Evolutionary conservation across 2,113 vertebrate species (phyloP).

Genomic region (Tragulus kanchil): DNA sequence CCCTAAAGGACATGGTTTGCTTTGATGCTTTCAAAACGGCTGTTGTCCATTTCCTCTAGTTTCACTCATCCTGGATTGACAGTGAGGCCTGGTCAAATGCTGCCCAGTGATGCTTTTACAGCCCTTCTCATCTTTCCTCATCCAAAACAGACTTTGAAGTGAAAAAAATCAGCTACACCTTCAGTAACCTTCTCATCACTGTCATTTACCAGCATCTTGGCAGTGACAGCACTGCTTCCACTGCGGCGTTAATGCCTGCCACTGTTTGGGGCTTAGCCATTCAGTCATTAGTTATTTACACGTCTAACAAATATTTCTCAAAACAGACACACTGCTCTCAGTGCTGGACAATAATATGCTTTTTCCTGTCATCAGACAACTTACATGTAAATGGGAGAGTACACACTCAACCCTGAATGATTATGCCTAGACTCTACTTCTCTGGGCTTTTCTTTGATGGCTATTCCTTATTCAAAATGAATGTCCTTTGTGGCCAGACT

Average conservation of each 20-base stretch:
- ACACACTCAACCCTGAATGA: neutral
- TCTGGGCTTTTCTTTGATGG: neutral
- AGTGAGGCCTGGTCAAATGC: rapidly evolving
- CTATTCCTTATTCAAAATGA: neutral
- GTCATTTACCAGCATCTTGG: neutral
- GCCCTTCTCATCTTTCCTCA: neutral
- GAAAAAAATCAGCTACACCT: neutral
- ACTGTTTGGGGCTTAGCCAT: neutral
- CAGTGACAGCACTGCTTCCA: neutral
- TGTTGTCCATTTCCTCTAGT: neutral
- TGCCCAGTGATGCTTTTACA: rapidly evolving
- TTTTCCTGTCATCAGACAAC: neutral
- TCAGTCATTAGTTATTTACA: neutral
- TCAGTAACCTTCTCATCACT: neutral
- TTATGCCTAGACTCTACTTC: neutral
- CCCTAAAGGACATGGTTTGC: neutral
- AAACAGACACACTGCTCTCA: neutral
- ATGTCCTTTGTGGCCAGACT: neutral
- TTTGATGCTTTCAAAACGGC: neutral
- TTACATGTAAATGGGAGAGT: neutral
- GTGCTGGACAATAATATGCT: neutral
- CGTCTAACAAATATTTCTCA: neutral
- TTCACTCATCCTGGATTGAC: rapidly evolving
- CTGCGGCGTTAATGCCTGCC: neutral
- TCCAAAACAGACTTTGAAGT: neutral